Evolutionary conservation across 2,888 invertebrate species (phyloP).

Genomic region (Acleris holmiana): DNA sequence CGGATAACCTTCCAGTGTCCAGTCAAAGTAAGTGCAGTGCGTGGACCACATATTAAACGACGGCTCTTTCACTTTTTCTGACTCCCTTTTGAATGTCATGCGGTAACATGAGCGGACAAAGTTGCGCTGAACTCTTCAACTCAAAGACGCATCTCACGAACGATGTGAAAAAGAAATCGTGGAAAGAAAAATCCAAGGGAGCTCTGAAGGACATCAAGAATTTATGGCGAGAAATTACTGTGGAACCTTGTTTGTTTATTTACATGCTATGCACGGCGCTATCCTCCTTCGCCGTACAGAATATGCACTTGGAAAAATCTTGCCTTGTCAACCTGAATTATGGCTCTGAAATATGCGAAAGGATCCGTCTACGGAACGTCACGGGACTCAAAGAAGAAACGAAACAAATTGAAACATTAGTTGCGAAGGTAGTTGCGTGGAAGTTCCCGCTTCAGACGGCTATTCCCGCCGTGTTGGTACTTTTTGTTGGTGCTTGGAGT

Average conservation of each 20-base stretch:
- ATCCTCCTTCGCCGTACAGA: conserved; percentile 85
- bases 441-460: conserved; percentile 85
- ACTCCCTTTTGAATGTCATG: conserved; percentile 64
- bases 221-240: conserved; percentile 77
- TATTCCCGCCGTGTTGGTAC: conserved; percentile 82
- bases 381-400: conserved; percentile 71
- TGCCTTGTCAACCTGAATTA: conserved; percentile 82
- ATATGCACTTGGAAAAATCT: conserved; percentile 85
- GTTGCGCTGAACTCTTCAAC: conserved; percentile 64
- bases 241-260: conserved; percentile 87
- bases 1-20: conserved; percentile 66
- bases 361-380: conserved; percentile 69
- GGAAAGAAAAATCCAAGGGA: conserved; percentile 66
- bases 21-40: conserved; percentile 53
- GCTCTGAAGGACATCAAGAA: conserved; percentile 66
- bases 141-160: conserved; percentile 70
- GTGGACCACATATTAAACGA: conserved; percentile 55
- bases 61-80: conserved; percentile 59
- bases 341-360: conserved; percentile 81
- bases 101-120: conserved; percentile 61
- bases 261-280: conserved; percentile 87
- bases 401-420: conserved; percentile 75
- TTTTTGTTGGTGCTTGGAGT: conserved; percentile 86
- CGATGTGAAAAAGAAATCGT: conserved; percentile 51
- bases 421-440: conserved; percentile 83